phyloP scores from a whole-genome alignment of 2,888 invertebrate species.

The Lasioglossum malachurum region DNA sequence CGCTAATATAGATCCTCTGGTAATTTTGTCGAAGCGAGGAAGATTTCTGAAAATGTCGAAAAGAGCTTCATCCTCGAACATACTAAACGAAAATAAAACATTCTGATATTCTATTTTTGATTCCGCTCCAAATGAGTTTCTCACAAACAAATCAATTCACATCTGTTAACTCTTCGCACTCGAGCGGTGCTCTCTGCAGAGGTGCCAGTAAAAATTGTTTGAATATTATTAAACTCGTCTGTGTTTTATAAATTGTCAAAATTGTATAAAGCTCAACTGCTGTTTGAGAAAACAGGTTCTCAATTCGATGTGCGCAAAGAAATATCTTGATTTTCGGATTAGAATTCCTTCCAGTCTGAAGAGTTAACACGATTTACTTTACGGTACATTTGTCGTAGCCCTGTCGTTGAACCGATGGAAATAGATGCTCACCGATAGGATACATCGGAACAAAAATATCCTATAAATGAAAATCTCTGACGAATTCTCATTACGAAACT shows the following conservation, averaged over 20 bases:
- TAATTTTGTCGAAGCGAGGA: background rate
- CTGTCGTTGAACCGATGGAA: conserved; percentile 10
- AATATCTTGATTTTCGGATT: too few relatives aligned
- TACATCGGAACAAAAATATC: conserved; percentile 2
- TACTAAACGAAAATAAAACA: conserved; percentile 7
- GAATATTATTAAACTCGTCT: too few relatives aligned
- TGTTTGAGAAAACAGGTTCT: too few relatives aligned
- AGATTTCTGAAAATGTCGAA: background rate
- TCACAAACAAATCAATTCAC: background rate
- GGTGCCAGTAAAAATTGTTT: too few relatives aligned
- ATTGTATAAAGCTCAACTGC: too few relatives aligned
- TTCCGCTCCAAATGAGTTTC: background rate
- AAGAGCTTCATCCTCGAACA: background rate
- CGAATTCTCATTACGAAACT: conserved; percentile 20
- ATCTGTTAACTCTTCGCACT: background rate
- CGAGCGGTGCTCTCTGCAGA: too few relatives aligned
- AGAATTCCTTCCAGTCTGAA: too few relatives aligned
- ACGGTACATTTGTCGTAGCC: conserved; percentile 4
- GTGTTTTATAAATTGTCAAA: too few relatives aligned
- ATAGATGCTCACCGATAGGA: conserved; percentile 1
- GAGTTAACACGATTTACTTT: conserved; percentile 17
- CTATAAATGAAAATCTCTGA: conserved; percentile 17
- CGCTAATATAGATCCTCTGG: background rate
- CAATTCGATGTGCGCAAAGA: too few relatives aligned
- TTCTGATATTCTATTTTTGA: background rate